A percentile compares a stretch with the other conserved stretches of the same genome.
These are phyloP conservation scores for Garrulus glandarius DNA, from an alignment of 2,797 vertebrate species.

Conservation along the genomic window DNA sequence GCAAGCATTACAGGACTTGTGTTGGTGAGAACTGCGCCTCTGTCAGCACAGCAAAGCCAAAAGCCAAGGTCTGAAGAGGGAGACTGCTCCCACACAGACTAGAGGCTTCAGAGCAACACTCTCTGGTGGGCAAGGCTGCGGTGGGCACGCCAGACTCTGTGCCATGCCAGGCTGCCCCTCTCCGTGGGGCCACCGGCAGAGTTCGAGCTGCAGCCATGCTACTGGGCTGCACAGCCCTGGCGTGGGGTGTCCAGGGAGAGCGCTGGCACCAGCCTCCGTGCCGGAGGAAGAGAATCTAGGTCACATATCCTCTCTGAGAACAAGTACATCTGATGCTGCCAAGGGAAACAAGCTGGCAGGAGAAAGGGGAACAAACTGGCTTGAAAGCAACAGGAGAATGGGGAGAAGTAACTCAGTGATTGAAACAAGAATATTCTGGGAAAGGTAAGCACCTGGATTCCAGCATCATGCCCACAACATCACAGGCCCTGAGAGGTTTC, in stretches of 20 bases:
- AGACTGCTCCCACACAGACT: not conserved
- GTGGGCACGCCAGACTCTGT: rapidly evolving
- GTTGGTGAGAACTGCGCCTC: rapidly evolving
- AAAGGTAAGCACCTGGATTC: not conserved
- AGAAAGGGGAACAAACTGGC: not conserved
- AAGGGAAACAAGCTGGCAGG: conserved; percentile 29
- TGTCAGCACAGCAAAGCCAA: too few relatives aligned
- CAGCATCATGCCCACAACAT: not conserved
- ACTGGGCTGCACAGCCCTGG: not conserved
- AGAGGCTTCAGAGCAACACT: not conserved
- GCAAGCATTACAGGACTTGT: rapidly evolving
- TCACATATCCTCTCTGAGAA: conserved; percentile 17
- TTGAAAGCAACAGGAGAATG: not conserved
- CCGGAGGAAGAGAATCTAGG: conserved; percentile 20
- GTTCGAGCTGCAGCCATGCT: rapidly evolving
- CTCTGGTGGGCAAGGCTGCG: not conserved
- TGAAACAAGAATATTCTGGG: not conserved
- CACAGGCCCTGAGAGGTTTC: not conserved
- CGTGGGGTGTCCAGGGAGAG: not conserved
- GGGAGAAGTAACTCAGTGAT: not conserved
- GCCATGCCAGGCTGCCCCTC: not conserved
- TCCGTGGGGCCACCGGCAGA: rapidly evolving
- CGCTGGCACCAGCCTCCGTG: not conserved
- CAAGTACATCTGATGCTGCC: conserved; percentile 1
- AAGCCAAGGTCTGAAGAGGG: not conserved